Base-by-base conservation (phyloP, 1,140 invertebrate genomes). In the Psix sp. region DNA sequence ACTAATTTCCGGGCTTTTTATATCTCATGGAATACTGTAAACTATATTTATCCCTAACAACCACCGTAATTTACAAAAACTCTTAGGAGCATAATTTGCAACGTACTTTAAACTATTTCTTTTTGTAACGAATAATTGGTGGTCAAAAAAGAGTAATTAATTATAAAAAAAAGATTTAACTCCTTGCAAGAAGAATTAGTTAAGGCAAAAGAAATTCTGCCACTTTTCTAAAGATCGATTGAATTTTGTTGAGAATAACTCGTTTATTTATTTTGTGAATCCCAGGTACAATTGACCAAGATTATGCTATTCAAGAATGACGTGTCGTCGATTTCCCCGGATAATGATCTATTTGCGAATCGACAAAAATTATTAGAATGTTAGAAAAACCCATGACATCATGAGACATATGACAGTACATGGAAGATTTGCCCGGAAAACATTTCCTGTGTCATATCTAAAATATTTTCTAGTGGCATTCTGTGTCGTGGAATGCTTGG, bases 31-130 rank as follows among this genome's bases (percentile, higher is more conserved):
- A 59, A 68, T 59, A 68, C 31, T 54, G 65, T 59, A 68, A 68
- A 68, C 65, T 68, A 68, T 68, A 68, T 68, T 68, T 68, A 68
- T 68, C 65, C 59, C 65, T 68, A 68, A 68, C 48, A 68, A 68
- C 65, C 65, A 52, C 54, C 54, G 59, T 59, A 68, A 68, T 68
- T 68, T 68, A 68, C 65, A 68, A 68, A 68, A 68, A 68, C 65
- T 52, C 38, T 68, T 45, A 45, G 56, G 11, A 63, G 43, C 57
- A 60, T 60, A 71, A 62, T 63, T 62, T 71, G 67, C 51, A 16
- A 56, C 51, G 43, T 26, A 62, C 57, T 63, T 62, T 71, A 48
- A 71, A 56, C 51, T 49, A 49, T 43, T 62, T 71, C 43, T 63
- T 56, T 63, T 56, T 54, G 2, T 42, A 14, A 5, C 33, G 29